Conservation (phyloP, 2,797 vertebrate genomes). For the Gallinago stenura region DNA sequence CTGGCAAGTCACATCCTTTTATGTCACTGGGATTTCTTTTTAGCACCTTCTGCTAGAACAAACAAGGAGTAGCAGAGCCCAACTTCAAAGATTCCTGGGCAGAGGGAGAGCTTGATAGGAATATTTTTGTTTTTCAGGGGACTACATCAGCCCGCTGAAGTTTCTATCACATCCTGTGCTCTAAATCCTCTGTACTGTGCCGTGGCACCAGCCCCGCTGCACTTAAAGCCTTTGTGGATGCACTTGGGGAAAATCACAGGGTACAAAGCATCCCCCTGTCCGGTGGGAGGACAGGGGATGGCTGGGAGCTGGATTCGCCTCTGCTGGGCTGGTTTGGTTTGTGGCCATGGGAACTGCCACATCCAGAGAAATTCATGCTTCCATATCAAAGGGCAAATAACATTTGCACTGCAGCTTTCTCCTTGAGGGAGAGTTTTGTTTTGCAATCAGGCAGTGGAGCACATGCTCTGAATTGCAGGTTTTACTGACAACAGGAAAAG, state of each 20-base stretch:
- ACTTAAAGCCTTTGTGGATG: fast-evolving
- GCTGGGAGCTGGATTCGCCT: neutral
- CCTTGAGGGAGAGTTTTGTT: neutral
- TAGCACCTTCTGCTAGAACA: neutral
- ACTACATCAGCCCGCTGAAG: neutral
- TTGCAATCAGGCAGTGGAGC: neutral
- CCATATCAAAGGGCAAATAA: neutral
- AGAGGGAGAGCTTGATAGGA: neutral
- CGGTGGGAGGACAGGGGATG: fast-evolving
- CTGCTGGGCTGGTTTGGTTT: neutral
- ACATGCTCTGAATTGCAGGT: neutral
- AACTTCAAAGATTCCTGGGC: neutral
- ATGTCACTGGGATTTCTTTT: neutral
- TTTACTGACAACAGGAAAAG: neutral
- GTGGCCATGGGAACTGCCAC: neutral
- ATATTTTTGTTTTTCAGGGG: neutral
- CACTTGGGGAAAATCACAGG: fast-evolving
- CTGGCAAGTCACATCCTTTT: neutral
- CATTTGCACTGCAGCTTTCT: neutral
- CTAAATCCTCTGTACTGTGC: fast-evolving
- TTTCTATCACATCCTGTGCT: no score
- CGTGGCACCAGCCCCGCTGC: neutral
- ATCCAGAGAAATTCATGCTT: neutral
- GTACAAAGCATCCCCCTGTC: fast-evolving
- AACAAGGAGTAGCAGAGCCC: neutral